Evolutionary conservation across 2,888 invertebrate genomes (phyloP), one percentile per base, ranked within the genome.

Genomic region (Nycteola revayana): DNA sequence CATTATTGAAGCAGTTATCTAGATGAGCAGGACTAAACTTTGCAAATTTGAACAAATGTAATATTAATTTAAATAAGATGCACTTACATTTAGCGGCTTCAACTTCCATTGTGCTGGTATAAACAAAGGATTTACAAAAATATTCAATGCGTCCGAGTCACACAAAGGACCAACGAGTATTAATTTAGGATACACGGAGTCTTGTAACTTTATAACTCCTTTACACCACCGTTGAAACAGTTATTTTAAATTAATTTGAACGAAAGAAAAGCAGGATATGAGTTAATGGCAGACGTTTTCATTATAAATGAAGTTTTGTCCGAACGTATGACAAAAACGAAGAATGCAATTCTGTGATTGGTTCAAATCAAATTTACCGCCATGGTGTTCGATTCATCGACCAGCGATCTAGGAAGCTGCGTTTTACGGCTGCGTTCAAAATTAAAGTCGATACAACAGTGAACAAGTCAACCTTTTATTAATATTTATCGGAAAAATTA

Each of bases 51-150:
- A n/a, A n/a, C n/a, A n/a, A n/a, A n/a, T n/a, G n/a, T n/a, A 14
- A 14, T 14, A 14, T 3, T 14, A 14, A 14, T 14, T n/a, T 14
- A 14, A 14, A 14, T 14, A 14, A 21, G 31, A 14, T 33, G 31
- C 17, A 18, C 86, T 84, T 60, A 86, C 86, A 70, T 79, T 82
- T 82, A 34, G 60, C 79, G 22, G 63, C 79, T 67, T 75, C 79
- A 52, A 86, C 70, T 74, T 86, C 86, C 86, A 86, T 86, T 37
- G 61, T 71, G 38, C 34, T 50, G 35, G 31, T 7, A 44, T 35
- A 31, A 54, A 55, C 50, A 52, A 45, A 46, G 40, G 49, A 49
- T 36, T 39, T 5, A 7, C 2, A 50, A 35, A 40, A 42, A 47
- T 39, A 27, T 29, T 31, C 33, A 28, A 35, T 49, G 55, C 80